phyloP scores from a whole-genome alignment of 2,797 vertebrate genomes.

The Otus scops region DNA sequence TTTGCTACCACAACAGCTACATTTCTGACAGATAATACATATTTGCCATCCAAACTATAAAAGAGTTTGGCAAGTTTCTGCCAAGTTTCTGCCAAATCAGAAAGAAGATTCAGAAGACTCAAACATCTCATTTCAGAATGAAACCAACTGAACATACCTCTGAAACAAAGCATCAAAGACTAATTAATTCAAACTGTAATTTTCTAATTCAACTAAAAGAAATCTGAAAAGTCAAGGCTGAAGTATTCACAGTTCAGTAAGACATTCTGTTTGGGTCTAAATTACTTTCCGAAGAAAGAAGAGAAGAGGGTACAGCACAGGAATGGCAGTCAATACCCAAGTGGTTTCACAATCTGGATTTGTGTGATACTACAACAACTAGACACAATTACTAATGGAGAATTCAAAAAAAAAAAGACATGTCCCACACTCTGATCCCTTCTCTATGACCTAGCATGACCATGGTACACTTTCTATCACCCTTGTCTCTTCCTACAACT shows the following conservation, averaged over 20 bases:
- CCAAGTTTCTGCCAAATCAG: neutral
- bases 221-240: neutral
- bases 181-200: neutral
- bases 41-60: neutral
- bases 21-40: rapidly evolving
- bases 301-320: neutral
- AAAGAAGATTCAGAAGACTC: neutral
- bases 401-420: neutral
- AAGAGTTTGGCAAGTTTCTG: neutral
- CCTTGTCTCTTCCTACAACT: neutral
- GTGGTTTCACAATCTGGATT: neutral
- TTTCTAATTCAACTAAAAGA: neutral
- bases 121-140: neutral
- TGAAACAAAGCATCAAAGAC: neutral
- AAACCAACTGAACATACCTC: neutral
- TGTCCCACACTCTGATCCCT: neutral
- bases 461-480: neutral
- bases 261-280: neutral
- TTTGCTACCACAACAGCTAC: neutral
- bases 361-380: neutral
- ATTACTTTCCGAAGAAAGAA: neutral
- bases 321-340: neutral
- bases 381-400: neutral
- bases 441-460: too few species aligned
- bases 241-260: neutral